These are phyloP conservation scores for Rhynchophorus ferrugineus DNA, from an alignment of 1,140 invertebrate species.

Conservation along the genomic window DNA sequence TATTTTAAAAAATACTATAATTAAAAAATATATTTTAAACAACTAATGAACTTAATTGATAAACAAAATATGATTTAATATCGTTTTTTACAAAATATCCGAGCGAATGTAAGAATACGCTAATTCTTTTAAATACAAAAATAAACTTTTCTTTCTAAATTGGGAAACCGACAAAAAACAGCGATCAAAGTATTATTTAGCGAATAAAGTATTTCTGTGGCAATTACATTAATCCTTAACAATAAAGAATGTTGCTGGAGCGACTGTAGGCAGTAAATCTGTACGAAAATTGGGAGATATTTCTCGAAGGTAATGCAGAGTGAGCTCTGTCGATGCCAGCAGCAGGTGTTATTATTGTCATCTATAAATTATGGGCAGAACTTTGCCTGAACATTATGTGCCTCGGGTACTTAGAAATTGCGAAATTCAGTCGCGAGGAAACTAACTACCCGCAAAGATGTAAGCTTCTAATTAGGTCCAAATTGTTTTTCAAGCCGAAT, in stretches of 20 bases:
- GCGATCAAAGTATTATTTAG: too few relatives aligned
- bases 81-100: too few relatives aligned
- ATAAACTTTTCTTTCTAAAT: too few relatives aligned
- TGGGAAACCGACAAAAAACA: too few relatives aligned
- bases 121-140: too few relatives aligned
- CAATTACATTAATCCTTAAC: background rate
- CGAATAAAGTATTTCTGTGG: too few relatives aligned
- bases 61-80: too few relatives aligned
- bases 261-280: conserved; percentile 21
- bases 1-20: too few relatives aligned
- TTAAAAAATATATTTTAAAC: too few relatives aligned
- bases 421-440: conserved; percentile 3
- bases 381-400: conserved; percentile 18
- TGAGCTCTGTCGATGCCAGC: conserved; percentile 19
- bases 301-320: conserved; percentile 8
- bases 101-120: too few relatives aligned
- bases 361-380: conserved; percentile 16
- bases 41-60: too few relatives aligned
- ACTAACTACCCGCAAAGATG: conserved; percentile 17
- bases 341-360: conserved; percentile 24
- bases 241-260: background rate
- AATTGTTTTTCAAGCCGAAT: conserved; percentile 9
- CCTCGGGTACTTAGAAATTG: conserved; percentile 15
- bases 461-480: conserved; percentile 17
- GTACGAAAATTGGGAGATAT: conserved; percentile 2